phyloP scores from a whole-genome alignment of 2,888 invertebrate genomes.

The Caenorhabditis sulstoni region DNA sequence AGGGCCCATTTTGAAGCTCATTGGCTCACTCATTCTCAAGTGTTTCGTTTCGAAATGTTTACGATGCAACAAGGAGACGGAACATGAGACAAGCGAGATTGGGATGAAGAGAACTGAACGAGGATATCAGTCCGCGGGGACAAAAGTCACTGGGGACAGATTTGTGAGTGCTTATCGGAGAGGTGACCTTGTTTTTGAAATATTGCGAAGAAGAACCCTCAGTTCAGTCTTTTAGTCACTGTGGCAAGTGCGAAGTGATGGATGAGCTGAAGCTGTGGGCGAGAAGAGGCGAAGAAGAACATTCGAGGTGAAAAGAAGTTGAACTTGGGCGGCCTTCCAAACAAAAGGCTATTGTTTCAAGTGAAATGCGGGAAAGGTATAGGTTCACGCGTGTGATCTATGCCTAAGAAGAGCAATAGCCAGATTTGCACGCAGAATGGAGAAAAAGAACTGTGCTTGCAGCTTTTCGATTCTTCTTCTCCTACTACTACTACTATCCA shows the following conservation, averaged over 20 bases:
- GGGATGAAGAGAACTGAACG: slow-evolving; percentile 23
- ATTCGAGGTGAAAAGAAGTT: slow-evolving; percentile 19
- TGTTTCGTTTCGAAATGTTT: slow-evolving; percentile 56
- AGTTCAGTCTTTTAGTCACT: slow-evolving; percentile 26
- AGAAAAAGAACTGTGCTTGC: background rate
- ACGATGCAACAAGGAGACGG: slow-evolving; percentile 49
- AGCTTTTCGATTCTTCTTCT: background rate
- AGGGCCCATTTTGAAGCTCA: slow-evolving; percentile 56
- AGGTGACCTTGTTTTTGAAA: slow-evolving; percentile 35
- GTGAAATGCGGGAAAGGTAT: slow-evolving; percentile 26
- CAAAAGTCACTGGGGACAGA: slow-evolving; percentile 30
- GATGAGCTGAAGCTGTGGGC: slow-evolving; percentile 35
- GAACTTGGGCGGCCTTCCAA: slow-evolving; percentile 24
- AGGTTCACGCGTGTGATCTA: slow-evolving; percentile 31
- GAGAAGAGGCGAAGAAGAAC: slow-evolving; percentile 13
- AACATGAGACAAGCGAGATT: slow-evolving; percentile 25
- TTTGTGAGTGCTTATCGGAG: slow-evolving; percentile 30
- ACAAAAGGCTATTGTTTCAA: slow-evolving; percentile 28
- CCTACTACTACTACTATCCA: too few relatives aligned
- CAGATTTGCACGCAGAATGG: too few relatives aligned
- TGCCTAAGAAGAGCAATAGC: background rate
- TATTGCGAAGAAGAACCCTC: slow-evolving; percentile 9
- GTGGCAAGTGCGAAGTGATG: slow-evolving; percentile 43
- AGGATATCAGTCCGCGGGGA: slow-evolving; percentile 17
- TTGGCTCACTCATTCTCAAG: slow-evolving; percentile 50